Conservation (phyloP, 2,113 vertebrate species). For the Meles meles region DNA sequence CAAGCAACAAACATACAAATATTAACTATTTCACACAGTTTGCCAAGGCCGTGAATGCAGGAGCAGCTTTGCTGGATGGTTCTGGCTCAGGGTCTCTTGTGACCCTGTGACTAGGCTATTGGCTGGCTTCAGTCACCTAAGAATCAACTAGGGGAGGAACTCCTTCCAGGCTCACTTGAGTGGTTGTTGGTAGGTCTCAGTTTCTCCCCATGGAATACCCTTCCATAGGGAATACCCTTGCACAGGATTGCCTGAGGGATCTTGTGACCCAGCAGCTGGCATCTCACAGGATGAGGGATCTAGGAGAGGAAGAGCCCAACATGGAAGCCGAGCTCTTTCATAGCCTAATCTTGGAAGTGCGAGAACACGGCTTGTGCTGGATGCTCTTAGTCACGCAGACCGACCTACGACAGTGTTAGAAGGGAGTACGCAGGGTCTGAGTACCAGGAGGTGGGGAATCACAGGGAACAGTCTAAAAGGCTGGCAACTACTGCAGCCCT, state of each 20-base stretch:
- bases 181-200: background rate
- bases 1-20: background rate
- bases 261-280: background rate
- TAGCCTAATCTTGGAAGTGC: background rate
- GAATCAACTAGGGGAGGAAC: background rate
- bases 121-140: background rate
- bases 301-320: background rate
- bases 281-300: background rate
- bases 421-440: background rate
- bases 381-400: background rate
- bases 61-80: background rate
- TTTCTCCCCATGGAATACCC: background rate
- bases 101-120: background rate
- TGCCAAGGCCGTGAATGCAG: background rate
- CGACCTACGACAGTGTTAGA: background rate
- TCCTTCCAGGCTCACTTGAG: rapidly evolving
- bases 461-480: background rate
- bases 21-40: background rate
- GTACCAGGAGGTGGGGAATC: background rate
- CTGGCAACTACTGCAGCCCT: background rate
- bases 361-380: background rate
- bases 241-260: background rate
- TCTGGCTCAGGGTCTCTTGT: background rate
- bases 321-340: background rate
- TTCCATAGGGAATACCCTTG: background rate